These are phyloP conservation scores for Allobates femoralis DNA, from an alignment of 2,797 vertebrate genomes.

Conservation along the genomic window DNA sequence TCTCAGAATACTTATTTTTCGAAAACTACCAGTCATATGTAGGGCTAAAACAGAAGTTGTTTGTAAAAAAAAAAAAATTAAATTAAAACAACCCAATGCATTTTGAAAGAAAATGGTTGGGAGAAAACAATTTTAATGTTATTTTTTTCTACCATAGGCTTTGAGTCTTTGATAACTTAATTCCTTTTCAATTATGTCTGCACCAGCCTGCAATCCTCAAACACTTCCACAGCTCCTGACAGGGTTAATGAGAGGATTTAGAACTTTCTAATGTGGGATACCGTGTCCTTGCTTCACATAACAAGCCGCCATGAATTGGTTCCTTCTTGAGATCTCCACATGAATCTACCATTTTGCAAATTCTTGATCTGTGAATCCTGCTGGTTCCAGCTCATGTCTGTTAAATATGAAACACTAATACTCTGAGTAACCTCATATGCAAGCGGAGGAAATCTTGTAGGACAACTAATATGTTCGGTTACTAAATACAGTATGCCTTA, in stretches of 20 bases:
- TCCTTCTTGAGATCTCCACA: constrained; percentile 47
- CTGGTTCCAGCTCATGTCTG: constrained; percentile 41
- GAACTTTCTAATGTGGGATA: constrained; percentile 43
- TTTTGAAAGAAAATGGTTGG: constrained; percentile 13
- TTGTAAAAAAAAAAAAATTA: constrained; percentile 10
- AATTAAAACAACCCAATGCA: too few relatives aligned
- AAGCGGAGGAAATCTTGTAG: constrained; percentile 10
- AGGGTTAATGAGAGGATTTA: constrained; percentile 50
- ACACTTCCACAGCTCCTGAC: constrained; percentile 27
- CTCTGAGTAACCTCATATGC: constrained; percentile 14
- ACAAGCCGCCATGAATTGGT: constrained; percentile 48
- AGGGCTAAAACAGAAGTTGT: not conserved
- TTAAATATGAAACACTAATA: constrained; percentile 44
- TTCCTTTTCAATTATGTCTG: constrained; percentile 36
- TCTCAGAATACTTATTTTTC: constrained; percentile 12
- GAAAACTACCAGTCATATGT: constrained; percentile 7
- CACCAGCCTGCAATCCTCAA: constrained; percentile 10
- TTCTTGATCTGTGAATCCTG: constrained; percentile 51
- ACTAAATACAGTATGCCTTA: not conserved
- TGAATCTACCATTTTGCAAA: constrained; percentile 41
- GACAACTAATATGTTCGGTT: not conserved
- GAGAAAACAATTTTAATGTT: constrained; percentile 1
- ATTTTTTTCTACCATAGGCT: constrained; percentile 15
- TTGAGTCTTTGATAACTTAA: constrained; percentile 46
- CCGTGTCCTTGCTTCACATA: constrained; percentile 46